Base-by-base conservation (phyloP, 2,888 invertebrate species). In the Geotrupes spiniger region DNA sequence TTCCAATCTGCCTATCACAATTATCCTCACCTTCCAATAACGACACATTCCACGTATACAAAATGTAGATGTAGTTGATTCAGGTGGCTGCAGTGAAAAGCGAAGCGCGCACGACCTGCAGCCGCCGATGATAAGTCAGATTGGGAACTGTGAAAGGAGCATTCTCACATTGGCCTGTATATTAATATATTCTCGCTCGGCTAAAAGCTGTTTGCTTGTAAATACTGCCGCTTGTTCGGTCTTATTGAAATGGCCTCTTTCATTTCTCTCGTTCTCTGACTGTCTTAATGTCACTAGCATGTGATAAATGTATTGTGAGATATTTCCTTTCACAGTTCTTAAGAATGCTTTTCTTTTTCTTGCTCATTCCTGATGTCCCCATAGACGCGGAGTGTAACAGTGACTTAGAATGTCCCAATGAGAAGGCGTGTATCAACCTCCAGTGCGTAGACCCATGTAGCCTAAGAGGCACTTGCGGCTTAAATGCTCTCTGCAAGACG, bases 401-500 rank as follows among this genome's bases (percentile, higher is more conserved):
- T 76, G 91, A 93, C 81, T 82, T 84, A 79, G 92, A 92, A 79
- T 94, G 93, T 78, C 85, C 90, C 62, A 86, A 86, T 77, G 91
- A 92, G 78, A 89, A 90, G 79, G 88, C 91, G 73, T 94, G 93
- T 79, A 83, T 91, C 76, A 88, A 89, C 78, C 84, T 87, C 76
- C 87, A 89, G 77, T 94, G 93, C 76, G 82, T 88, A 76, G 91
- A 93, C 76, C 93, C 92, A 59, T 94, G 93, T 78, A 84, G 84
- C 68, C 81, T 92, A 69, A 85, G 90, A 64, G 92, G 88, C 65
- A 89, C 87, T 60, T 94, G 94, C 73, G 93, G 93, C 60, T 81
- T 85, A 66, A 92, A 92, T 75, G 92, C 94, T 54, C 79, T 92
- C 54, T 94, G 94, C 74, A 85, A 85, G 66, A 87, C 90, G 50